Percentiles rank a stretch among this genome's conserved stretches.
phyloP scores from a whole-genome alignment of 2,888 invertebrate species.

The Phyto melanocephala region DNA sequence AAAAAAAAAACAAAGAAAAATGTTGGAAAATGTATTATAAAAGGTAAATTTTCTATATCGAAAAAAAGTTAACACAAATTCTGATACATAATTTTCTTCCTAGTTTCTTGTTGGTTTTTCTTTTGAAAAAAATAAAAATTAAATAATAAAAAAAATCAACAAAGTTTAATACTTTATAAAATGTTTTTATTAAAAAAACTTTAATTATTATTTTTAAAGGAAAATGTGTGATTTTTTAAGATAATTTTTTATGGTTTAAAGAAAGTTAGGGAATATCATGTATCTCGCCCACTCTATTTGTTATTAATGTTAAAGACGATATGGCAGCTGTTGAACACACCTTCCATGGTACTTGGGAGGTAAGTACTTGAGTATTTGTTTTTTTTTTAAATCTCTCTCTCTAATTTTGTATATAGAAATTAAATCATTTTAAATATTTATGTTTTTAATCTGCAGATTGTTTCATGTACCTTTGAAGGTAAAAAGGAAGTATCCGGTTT shows the following conservation, averaged over 20 bases:
- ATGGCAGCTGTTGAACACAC: constrained; percentile 77
- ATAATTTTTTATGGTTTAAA: not conserved
- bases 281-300: constrained; percentile 61
- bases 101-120: too few species aligned
- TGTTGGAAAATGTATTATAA: constrained; percentile 18
- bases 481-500: constrained; percentile 74
- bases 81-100: constrained; percentile 45
- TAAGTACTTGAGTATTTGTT: constrained; percentile 67
- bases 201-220: not conserved
- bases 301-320: constrained; percentile 51
- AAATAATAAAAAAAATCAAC: too few species aligned
- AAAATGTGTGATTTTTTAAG: constrained; percentile 12
- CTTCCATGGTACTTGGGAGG: constrained; percentile 82
- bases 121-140: too few species aligned
- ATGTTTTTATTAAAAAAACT: not conserved
- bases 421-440: not conserved
- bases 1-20: not conserved
- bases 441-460: constrained; percentile 68
- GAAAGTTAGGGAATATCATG: constrained; percentile 25
- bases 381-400: not conserved
- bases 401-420: not conserved
- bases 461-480: constrained; percentile 75
- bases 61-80: constrained; percentile 11
- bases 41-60: not conserved
- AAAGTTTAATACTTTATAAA: not conserved